Evolutionary conservation across 2,888 invertebrate species (phyloP).

Genomic region (Meliscaeva auricollis): DNA sequence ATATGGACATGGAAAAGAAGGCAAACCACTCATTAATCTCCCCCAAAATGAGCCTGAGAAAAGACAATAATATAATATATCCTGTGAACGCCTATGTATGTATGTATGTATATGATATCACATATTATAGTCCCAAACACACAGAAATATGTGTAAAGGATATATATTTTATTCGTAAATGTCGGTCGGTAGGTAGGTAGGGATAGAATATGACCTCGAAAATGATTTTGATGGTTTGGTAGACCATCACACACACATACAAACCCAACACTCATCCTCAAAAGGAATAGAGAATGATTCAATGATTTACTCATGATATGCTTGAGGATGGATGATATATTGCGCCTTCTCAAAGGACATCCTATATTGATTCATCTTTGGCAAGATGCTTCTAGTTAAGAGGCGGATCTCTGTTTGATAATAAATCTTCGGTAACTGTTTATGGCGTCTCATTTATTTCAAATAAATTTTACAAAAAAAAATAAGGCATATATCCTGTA

Average conservation of each 20-base stretch:
- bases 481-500: slow-evolving; percentile 30
- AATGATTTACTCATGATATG: slow-evolving; percentile 49
- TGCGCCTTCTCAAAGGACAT: slow-evolving; percentile 49
- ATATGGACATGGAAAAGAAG: slow-evolving; percentile 59
- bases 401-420: slow-evolving; percentile 60
- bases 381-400: slow-evolving; percentile 54
- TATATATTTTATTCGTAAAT: slow-evolving; percentile 56
- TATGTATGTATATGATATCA: slow-evolving; percentile 41
- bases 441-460: slow-evolving; percentile 50
- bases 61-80: slow-evolving; percentile 59
- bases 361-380: slow-evolving; percentile 61
- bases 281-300: slow-evolving; percentile 53
- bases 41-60: slow-evolving; percentile 50
- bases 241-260: slow-evolving; percentile 1
- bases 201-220: slow-evolving; percentile 47
- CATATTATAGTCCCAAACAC: slow-evolving; percentile 47
- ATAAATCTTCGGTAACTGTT: slow-evolving; percentile 68
- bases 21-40: slow-evolving; percentile 70
- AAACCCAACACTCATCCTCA: not conserved
- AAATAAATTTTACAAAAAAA: slow-evolving; percentile 2
- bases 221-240: slow-evolving; percentile 52
- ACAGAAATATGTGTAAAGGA: slow-evolving; percentile 41
- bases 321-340: slow-evolving; percentile 59
- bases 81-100: slow-evolving; percentile 61
- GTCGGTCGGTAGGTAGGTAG: not conserved